Percentiles rank a stretch among this genome's conserved stretches.
Conservation (phyloP, 1,140 invertebrate genomes). For the Drosophila carrolli region DNA sequence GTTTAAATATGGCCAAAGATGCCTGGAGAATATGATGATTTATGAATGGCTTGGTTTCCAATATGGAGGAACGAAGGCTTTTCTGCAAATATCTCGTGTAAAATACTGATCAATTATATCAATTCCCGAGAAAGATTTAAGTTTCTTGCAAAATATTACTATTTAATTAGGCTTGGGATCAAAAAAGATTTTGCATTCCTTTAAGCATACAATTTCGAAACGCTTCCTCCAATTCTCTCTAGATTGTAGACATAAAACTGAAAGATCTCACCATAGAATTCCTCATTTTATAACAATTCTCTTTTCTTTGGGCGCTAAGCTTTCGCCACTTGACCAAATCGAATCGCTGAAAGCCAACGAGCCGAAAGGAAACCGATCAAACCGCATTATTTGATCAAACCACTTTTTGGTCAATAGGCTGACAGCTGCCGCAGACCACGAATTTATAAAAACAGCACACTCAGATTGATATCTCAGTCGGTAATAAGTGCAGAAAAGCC, state of each 20-base stretch:
- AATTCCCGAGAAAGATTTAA: neutral
- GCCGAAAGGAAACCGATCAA: conserved; percentile 18
- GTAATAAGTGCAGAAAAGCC: conserved; percentile 68
- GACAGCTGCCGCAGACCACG: conserved; percentile 46
- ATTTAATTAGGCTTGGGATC: too few species aligned
- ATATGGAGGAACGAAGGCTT: neutral
- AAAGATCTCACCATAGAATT: neutral
- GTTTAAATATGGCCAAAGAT: conserved; percentile 12
- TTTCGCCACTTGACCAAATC: conserved; percentile 41
- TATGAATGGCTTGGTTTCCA: conserved; percentile 12
- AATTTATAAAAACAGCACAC: conserved; percentile 9
- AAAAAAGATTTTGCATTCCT: too few species aligned
- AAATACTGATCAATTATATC: neutral
- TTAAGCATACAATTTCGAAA: neutral
- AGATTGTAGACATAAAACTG: neutral
- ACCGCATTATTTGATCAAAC: conserved; percentile 34
- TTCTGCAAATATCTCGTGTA: neutral
- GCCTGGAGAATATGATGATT: conserved; percentile 17
- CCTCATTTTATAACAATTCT: neutral
- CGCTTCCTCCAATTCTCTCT: neutral
- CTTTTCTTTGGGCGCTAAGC: conserved; percentile 14
- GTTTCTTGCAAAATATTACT: too few species aligned
- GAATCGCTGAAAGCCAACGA: neutral
- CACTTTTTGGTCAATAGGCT: conserved; percentile 50
- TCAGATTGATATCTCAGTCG: conserved; percentile 60